These are phyloP conservation scores for Diplazon laetatorius DNA, from an alignment of 2,888 invertebrate species.

Conservation along the genomic window DNA sequence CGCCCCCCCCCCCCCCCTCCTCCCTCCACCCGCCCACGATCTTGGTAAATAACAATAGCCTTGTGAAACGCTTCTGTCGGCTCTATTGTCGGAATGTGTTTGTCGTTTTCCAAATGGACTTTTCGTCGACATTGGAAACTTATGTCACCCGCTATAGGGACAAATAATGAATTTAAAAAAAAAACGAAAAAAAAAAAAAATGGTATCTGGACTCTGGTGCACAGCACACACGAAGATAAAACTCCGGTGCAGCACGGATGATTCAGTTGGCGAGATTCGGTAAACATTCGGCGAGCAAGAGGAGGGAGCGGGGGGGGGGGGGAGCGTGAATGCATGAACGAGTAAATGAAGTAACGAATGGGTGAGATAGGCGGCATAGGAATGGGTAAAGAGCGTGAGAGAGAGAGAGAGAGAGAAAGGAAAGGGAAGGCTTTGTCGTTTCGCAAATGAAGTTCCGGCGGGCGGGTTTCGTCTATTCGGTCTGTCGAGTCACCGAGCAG, in stretches of 20 bases:
- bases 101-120: constrained; percentile 46
- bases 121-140: constrained; percentile 14
- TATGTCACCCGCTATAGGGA: neutral
- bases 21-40: no score
- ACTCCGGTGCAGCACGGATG: constrained; percentile 10
- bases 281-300: no score
- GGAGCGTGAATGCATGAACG: constrained; percentile 46
- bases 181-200: constrained; percentile 34
- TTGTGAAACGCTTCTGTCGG: neutral
- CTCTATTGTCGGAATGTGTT: constrained; percentile 31
- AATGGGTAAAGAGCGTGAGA: neutral
- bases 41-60: constrained; percentile 23
- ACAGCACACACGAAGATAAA: constrained; percentile 16
- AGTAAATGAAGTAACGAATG: constrained; percentile 60
- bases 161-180: constrained; percentile 25
- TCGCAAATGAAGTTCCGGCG: constrained; percentile 63
- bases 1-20: no score
- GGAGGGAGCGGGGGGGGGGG: neutral
- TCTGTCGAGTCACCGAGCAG: constrained; percentile 58
- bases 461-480: constrained; percentile 56
- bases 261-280: constrained; percentile 45
- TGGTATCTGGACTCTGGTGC: constrained; percentile 31
- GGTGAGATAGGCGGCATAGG: constrained; percentile 27
- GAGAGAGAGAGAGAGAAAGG: constrained; percentile 20
- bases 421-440: constrained; percentile 53